Conservation (phyloP, 2,113 vertebrate species). For the Tachycineta bicolor region DNA sequence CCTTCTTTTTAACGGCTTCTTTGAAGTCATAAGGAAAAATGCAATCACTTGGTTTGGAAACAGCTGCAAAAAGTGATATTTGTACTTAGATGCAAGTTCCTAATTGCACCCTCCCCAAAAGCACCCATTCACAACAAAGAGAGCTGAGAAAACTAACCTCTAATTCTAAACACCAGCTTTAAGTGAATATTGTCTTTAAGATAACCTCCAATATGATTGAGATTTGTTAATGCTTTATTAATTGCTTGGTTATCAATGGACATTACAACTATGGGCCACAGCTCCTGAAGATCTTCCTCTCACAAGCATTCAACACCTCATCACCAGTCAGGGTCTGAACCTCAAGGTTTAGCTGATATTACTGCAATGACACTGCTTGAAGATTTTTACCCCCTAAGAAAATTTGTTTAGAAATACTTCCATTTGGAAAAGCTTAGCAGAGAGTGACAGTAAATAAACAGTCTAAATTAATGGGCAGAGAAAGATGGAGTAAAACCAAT, state of each 20-base stretch:
- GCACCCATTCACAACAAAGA: not conserved
- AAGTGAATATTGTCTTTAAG: not conserved
- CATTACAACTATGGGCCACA: not conserved
- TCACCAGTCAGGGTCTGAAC: not conserved
- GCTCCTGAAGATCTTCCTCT: not conserved
- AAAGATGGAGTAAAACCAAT: not conserved
- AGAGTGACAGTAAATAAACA: not conserved
- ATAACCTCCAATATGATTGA: too few species aligned
- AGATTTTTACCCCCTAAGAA: not conserved
- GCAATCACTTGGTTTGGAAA: constrained; percentile 91
- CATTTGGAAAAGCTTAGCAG: not conserved
- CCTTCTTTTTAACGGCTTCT: constrained; percentile 87
- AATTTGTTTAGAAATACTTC: not conserved
- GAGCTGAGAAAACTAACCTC: not conserved
- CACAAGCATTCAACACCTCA: not conserved
- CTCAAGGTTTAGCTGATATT: not conserved
- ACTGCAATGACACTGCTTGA: not conserved
- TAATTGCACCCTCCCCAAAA: not conserved
- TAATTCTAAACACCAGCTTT: not conserved
- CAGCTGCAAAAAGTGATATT: constrained; percentile 74
- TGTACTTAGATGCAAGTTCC: not conserved
- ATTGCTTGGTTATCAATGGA: not conserved
- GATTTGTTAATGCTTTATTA: too few species aligned
- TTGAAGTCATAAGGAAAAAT: constrained; percentile 95
- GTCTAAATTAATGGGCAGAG: not conserved